Evolutionary conservation across 2,113 vertebrate species (phyloP), one percentile per base, ranked within the genome.

Genomic region (Rhynchomys soricoides): DNA sequence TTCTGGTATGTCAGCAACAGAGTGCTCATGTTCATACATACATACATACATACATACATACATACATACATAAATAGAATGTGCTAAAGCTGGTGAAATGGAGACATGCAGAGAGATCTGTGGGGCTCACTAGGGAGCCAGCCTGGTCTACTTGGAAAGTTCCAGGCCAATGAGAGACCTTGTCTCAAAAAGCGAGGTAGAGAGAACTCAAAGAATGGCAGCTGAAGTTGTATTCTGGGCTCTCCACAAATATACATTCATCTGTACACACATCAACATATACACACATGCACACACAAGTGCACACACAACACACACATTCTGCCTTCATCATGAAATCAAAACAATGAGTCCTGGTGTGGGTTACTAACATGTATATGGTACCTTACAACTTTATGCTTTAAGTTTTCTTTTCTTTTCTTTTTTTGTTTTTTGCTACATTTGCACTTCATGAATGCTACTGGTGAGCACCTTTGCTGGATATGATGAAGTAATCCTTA

Each of bases 321-420:
- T 68, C 62, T 83, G 43, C 70, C 92, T 93, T 95, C 57, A 83
- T 77, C 79, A 85, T 59, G 57, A 29, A 43, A 95, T 91, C 85
- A 96, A 96, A 95, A 59, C 68, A 93, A 34, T 64, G 79, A n/a
- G 29, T 62, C 73, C 71, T 70, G 40, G 40, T 89, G 85, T 83
- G 93, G 74, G 83, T 94, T 52, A 75, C 85, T 88, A 71, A 90
- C 87, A 92, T 94, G 64, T 85, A 94, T 90, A 59, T 88, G 55
- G 29, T 57, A 37, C 31, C 71, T 95, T 92, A 57, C 88, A 96
- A 93, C 37, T 88, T 93, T 73, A 86, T 70, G 88, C 92, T 40
- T 64, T 88, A 37, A n/a, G 59, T 1, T 64, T 57, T 57, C 34
- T 34, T 31, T 29, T 64, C 8, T 26, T 8, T 64, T 64, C 8